A percentile compares a stretch with the other conserved stretches of the same genome.
phyloP scores from a whole-genome alignment of 2,888 invertebrate genomes.

The Ephialtes manifestator region DNA sequence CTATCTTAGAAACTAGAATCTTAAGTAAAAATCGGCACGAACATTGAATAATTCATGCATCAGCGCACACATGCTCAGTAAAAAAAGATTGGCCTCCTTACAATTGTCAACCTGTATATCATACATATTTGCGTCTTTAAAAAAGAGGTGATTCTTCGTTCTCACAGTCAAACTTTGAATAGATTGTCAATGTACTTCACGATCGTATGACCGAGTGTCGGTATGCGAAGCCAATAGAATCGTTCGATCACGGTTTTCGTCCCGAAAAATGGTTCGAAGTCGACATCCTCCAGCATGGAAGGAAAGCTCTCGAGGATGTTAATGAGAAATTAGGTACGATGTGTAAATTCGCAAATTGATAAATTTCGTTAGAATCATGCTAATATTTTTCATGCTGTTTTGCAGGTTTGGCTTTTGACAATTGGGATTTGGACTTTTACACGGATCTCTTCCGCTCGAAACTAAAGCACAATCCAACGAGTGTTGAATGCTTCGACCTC shows the following conservation, averaged over 20 bases:
- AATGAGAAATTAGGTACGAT: slow-evolving; percentile 91
- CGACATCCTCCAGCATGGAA: slow-evolving; percentile 92
- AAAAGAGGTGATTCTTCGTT: not conserved
- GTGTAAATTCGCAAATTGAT: slow-evolving; percentile 16
- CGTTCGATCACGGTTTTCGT: slow-evolving; percentile 87
- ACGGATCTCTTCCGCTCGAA: slow-evolving; percentile 94
- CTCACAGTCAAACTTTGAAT: slow-evolving; percentile 71
- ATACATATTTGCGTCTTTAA: no score
- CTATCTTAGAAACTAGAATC: no score
- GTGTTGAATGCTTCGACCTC: slow-evolving; percentile 98
- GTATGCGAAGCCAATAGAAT: slow-evolving; percentile 89
- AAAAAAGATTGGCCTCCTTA: no score
- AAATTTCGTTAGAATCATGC: not conserved
- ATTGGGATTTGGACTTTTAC: slow-evolving; percentile 97
- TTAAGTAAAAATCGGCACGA: no score
- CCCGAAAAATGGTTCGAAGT: slow-evolving; percentile 93
- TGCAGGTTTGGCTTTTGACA: slow-evolving; percentile 95
- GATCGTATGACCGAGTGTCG: slow-evolving; percentile 98
- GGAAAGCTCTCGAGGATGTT: slow-evolving; percentile 93
- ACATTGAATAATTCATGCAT: no score
- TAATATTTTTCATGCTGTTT: slow-evolving; percentile 17
- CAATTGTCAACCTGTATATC: no score
- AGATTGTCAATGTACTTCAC: slow-evolving; percentile 90
- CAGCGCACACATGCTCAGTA: no score
- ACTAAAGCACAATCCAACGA: slow-evolving; percentile 96